Percentiles rank a stretch among this genome's conserved stretches.
Evolutionary conservation across 2,888 invertebrate species (phyloP).

Genomic region (Drosophila suboccidentalis): DNA sequence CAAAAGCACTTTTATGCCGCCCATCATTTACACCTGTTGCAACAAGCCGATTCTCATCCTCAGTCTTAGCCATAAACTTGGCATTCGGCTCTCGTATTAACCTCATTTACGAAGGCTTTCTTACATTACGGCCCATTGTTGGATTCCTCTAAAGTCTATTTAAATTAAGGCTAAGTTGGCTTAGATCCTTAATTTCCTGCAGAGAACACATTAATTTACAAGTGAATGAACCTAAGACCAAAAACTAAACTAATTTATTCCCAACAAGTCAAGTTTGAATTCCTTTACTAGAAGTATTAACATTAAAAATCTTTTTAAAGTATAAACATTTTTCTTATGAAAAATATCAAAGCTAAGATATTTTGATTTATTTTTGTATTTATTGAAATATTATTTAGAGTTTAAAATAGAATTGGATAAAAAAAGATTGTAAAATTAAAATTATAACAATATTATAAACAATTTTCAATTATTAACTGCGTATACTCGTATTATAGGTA

Average conservation of each 20-base stretch:
- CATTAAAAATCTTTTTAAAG: too few species aligned
- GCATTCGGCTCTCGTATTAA: constrained; percentile 3
- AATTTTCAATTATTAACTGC: not conserved
- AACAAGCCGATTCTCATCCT: not conserved
- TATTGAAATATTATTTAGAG: not conserved
- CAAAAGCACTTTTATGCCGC: constrained; percentile 43
- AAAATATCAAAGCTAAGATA: too few species aligned
- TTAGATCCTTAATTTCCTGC: not conserved
- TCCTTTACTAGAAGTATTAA: too few species aligned
- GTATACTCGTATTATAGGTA: too few species aligned
- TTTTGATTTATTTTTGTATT: too few species aligned
- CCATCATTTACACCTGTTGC: constrained; percentile 72
- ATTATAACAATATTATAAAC: not conserved
- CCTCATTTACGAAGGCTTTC: constrained; percentile 2
- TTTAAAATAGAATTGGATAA: not conserved
- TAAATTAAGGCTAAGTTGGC: not conserved
- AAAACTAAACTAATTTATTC: constrained; percentile 1
- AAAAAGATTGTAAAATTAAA: not conserved
- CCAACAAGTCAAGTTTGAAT: too few species aligned
- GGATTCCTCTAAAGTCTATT: not conserved
- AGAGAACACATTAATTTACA: not conserved
- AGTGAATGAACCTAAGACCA: not conserved
- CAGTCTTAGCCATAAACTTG: constrained; percentile 9
- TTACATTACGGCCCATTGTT: not conserved
- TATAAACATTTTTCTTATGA: too few species aligned